Evolutionary conservation across 2,888 invertebrate species (phyloP).

Genomic region (Cephus rjabovi): DNA sequence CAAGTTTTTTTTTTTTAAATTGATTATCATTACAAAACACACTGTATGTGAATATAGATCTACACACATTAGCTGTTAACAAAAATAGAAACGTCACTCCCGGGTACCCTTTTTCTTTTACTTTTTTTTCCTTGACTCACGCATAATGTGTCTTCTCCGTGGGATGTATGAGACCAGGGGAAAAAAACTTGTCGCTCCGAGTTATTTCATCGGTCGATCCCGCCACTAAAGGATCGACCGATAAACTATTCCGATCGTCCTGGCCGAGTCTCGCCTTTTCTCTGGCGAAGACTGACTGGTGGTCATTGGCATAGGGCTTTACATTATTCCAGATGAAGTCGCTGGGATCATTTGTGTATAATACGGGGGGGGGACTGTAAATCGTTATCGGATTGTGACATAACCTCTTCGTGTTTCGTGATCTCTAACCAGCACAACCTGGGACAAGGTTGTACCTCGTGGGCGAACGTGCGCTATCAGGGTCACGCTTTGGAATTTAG

Average conservation of each 20-base stretch:
- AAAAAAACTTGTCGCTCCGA: neutral
- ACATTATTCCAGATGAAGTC: neutral
- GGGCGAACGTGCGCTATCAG: neutral
- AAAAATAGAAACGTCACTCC: neutral
- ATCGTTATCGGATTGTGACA: neutral
- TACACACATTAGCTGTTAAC: neutral
- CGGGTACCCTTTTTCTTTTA: neutral
- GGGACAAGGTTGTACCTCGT: neutral
- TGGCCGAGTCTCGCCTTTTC: neutral
- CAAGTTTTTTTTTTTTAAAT: neutral
- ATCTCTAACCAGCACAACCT: neutral
- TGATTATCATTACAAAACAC: neutral
- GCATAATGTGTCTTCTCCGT: neutral
- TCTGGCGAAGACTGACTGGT: neutral
- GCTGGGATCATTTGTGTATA: neutral
- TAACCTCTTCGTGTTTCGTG: neutral
- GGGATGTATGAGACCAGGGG: neutral
- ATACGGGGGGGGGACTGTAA: neutral
- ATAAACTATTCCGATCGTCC: neutral
- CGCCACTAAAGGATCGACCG: neutral
- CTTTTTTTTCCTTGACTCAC: neutral
- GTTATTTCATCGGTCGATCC: neutral
- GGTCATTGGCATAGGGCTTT: neutral
- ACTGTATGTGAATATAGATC: neutral
- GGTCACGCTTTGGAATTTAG: slow-evolving; percentile 27